Conservation (phyloP, 2,797 vertebrate species). For the Scolopax bukidnonensis region DNA sequence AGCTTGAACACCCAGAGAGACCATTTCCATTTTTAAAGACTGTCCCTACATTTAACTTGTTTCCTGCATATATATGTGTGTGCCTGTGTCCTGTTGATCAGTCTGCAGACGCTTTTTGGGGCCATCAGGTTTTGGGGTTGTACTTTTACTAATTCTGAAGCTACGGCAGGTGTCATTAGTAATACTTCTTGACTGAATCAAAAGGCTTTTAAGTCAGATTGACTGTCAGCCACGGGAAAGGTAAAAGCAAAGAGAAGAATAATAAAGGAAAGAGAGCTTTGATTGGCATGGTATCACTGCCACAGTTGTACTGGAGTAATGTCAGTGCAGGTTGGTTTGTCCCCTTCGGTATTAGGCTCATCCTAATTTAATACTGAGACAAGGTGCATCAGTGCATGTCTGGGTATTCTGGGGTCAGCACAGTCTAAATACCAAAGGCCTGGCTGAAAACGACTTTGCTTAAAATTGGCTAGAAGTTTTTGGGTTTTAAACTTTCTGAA, state of each 20-base stretch:
- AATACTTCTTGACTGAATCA: neutral
- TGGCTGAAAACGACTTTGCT: neutral
- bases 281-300: neutral
- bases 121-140: neutral
- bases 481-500: neutral
- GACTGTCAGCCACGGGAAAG: neutral
- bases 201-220: neutral
- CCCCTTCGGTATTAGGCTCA: neutral
- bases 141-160: neutral
- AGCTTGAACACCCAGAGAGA: neutral
- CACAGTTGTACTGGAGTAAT: neutral
- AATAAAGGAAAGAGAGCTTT: neutral
- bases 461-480: neutral
- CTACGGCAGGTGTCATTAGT: neutral
- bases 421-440: neutral
- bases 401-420: neutral
- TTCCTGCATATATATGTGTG: neutral
- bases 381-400: neutral
- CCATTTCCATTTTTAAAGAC: neutral
- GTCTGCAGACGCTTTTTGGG: neutral
- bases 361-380: neutral
- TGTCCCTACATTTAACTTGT: neutral
- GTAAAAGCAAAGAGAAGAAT: neutral
- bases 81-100: neutral
- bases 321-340: neutral